A percentile compares a stretch with the other conserved stretches of the same genome.
Evolutionary conservation across 1,140 invertebrate species (phyloP).

Genomic region (Anastatus disparis): DNA sequence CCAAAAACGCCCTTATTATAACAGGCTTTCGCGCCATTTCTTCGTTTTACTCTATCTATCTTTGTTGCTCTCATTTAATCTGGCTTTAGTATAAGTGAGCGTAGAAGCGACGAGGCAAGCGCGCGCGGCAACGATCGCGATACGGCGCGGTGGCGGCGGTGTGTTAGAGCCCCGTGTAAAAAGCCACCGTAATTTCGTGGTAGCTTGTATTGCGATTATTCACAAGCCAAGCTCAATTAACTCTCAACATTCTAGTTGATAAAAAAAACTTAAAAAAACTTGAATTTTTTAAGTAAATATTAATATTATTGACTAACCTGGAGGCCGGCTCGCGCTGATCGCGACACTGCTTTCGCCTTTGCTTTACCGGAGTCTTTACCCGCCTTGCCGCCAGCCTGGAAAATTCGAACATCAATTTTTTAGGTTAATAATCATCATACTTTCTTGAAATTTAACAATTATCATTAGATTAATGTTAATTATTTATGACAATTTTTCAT

Average conservation of each 20-base stretch:
- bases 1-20: constrained; percentile 17
- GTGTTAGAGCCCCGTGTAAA: not conserved
- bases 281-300: too few relatives aligned
- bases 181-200: too few relatives aligned
- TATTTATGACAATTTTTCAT: too few relatives aligned
- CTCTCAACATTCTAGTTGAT: too few relatives aligned
- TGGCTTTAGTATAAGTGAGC: too few relatives aligned
- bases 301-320: constrained; percentile 81
- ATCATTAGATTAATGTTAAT: too few relatives aligned
- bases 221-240: too few relatives aligned
- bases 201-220: too few relatives aligned
- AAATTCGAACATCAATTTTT: constrained; percentile 25
- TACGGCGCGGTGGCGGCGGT: constrained; percentile 3
- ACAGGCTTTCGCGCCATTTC: constrained; percentile 35
- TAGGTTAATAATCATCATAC: constrained; percentile 25
- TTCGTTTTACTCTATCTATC: not conserved
- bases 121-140: constrained; percentile 31
- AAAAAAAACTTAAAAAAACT: too few relatives aligned
- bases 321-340: constrained; percentile 96
- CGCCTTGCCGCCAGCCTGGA: constrained; percentile 97
- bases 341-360: constrained; percentile 98
- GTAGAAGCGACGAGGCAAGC: not conserved
- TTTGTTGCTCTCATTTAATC: constrained; percentile 11
- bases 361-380: constrained; percentile 99
- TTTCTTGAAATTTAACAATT: too few relatives aligned